Conservation (phyloP, 2,113 vertebrate genomes). For the Cairina moschata region DNA sequence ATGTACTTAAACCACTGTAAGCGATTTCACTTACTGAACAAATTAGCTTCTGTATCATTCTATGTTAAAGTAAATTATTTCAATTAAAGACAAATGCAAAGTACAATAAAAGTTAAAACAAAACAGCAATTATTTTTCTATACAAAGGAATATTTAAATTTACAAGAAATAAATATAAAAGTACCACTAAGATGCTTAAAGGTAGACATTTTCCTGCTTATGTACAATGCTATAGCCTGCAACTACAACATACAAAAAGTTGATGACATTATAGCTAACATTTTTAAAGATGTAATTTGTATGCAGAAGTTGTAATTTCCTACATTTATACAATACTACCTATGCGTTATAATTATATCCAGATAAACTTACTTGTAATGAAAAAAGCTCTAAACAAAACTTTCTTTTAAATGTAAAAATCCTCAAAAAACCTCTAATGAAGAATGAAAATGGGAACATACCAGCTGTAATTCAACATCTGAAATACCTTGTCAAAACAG, state of each 20-base stretch:
- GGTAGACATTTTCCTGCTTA: slow-evolving; percentile 55
- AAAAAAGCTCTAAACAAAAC: slow-evolving; percentile 50
- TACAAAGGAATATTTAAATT: slow-evolving; percentile 72
- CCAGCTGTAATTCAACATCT: slow-evolving; percentile 15
- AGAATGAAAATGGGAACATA: slow-evolving; percentile 41
- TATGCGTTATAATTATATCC: slow-evolving; percentile 5
- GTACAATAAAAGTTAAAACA: slow-evolving; percentile 62
- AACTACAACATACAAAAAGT: slow-evolving; percentile 51
- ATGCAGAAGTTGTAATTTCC: slow-evolving; percentile 34
- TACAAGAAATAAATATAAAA: slow-evolving; percentile 84
- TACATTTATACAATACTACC: slow-evolving; percentile 41
- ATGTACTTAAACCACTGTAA: slow-evolving; percentile 26
- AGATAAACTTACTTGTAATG: slow-evolving; percentile 31
- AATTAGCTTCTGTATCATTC: slow-evolving; percentile 20
- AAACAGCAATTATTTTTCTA: slow-evolving; percentile 59
- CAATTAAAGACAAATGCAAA: slow-evolving; percentile 21
- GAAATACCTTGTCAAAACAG: slow-evolving; percentile 7
- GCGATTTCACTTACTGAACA: slow-evolving; percentile 45
- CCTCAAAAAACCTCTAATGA: background rate
- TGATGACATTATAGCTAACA: slow-evolving; percentile 29
- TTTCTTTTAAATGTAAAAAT: slow-evolving; percentile 20
- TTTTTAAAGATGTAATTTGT: slow-evolving; percentile 42
- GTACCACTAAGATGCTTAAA: slow-evolving; percentile 52
- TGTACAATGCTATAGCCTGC: slow-evolving; percentile 68
- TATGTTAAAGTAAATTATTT: background rate